Percentiles rank a stretch among this genome's conserved stretches.
These are phyloP conservation scores for Microcebus lehilahytsara DNA, from an alignment of 2,113 vertebrate genomes.

Conservation along the genomic window DNA sequence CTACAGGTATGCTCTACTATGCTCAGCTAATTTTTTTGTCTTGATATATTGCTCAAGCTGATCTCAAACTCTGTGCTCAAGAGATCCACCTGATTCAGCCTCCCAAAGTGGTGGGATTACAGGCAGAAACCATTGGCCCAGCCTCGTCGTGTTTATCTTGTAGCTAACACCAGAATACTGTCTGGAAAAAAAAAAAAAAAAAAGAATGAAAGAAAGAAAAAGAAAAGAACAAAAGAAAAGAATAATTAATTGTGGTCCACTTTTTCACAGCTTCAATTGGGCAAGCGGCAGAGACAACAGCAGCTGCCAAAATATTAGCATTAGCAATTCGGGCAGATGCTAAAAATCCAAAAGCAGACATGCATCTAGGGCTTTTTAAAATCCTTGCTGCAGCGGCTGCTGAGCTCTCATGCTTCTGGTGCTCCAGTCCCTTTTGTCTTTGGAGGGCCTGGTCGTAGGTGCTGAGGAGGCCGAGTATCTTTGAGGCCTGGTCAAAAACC, in stretches of 20 bases:
- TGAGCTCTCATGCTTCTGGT: background rate
- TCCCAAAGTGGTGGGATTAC: too few relatives aligned
- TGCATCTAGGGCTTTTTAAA: background rate
- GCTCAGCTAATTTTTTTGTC: too few relatives aligned
- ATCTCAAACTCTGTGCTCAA: too few relatives aligned
- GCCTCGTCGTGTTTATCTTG: background rate
- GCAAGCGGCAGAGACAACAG: background rate
- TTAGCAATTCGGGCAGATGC: background rate
- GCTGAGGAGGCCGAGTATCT: background rate
- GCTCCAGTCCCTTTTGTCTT: background rate
- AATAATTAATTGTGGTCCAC: background rate
- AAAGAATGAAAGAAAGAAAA: accelerated
- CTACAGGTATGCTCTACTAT: too few relatives aligned
- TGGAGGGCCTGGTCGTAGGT: background rate
- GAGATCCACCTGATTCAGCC: too few relatives aligned
- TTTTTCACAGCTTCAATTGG: background rate
- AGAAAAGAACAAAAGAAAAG: background rate
- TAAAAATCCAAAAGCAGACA: background rate
- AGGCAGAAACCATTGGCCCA: too few relatives aligned
- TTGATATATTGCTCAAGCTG: too few relatives aligned
- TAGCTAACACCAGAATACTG: background rate
- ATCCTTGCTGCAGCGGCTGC: background rate
- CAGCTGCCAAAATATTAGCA: background rate
- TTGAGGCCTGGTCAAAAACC: background rate
- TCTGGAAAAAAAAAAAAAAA: background rate